Conservation (phyloP, 2,888 invertebrate genomes). For the Drosophila mulleri region DNA sequence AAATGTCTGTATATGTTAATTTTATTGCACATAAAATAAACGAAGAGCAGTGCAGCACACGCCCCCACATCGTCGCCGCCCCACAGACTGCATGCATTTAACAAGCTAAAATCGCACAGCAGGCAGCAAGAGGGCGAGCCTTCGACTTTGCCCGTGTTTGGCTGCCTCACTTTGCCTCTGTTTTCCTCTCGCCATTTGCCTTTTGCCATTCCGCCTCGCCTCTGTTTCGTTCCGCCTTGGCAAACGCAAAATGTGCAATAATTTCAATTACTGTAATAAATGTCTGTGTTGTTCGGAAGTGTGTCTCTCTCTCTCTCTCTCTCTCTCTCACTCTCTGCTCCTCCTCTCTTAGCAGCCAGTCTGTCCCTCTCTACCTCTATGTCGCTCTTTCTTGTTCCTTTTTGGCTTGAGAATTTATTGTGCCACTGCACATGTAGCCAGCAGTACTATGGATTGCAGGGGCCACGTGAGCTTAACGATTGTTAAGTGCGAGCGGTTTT, state of each 20-base stretch:
- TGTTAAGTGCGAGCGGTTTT: slow-evolving; percentile 67
- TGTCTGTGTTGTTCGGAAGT: slow-evolving; percentile 69
- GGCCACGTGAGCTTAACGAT: slow-evolving; percentile 63
- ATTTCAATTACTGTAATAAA: slow-evolving; percentile 84
- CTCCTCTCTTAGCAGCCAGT: too few relatives aligned
- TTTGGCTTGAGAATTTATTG: slow-evolving; percentile 64
- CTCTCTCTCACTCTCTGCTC: background rate
- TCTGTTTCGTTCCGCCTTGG: slow-evolving; percentile 49
- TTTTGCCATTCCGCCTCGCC: background rate
- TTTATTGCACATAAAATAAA: slow-evolving; percentile 83
- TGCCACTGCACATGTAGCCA: slow-evolving; percentile 39
- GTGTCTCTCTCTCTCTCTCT: slow-evolving; percentile 28
- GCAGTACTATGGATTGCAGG: slow-evolving; percentile 45
- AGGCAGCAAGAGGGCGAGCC: slow-evolving; percentile 40
- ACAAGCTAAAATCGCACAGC: slow-evolving; percentile 67
- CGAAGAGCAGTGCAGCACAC: slow-evolving; percentile 9
- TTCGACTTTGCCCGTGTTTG: slow-evolving; percentile 30
- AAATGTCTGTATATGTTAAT: slow-evolving; percentile 84
- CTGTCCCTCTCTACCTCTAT: background rate
- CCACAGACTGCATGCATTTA: slow-evolving; percentile 69
- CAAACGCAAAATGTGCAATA: slow-evolving; percentile 82
- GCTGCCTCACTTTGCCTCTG: too few relatives aligned
- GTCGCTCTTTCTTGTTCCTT: background rate
- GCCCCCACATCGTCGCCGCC: background rate
- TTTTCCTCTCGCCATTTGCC: background rate